Base-by-base conservation (phyloP, 1,140 invertebrate genomes). In the Probaryconus sp. region DNA sequence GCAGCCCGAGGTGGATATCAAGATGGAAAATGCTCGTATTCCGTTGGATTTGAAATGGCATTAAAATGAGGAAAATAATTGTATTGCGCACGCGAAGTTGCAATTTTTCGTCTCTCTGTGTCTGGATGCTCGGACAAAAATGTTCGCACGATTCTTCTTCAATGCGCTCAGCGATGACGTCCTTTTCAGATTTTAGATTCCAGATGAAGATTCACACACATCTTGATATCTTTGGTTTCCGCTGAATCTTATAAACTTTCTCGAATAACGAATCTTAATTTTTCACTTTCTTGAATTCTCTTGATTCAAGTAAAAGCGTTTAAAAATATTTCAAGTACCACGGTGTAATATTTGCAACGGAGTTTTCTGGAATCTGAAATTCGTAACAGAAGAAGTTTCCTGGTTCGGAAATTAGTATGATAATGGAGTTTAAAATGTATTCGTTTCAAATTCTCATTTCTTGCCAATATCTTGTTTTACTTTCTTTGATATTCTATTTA, bases 341-440 rank as follows among this genome's bases (percentile, higher is more conserved):
- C 21, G 11, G 20, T 18, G n/a, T 17, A 42, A 26, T 45, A 28
- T 2, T 30, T n/a, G 9, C 20, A n/a, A n/a, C n/a, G n/a, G n/a
- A n/a, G n/a, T n/a, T n/a, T n/a, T n/a, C n/a, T n/a, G n/a, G n/a
- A n/a, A n/a, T n/a, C n/a, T 31, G 26, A 16, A 30, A 31, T 47
- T 30, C 4, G 5, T 10, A 9, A 14, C 14, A 43, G 6, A 31
- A 24, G 11, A 21, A 38, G 13, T 13, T 37, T 17, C 38, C 56
- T 50, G 42, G 31, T 33, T 33, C 48, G 13, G 42, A 48, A 53
- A 68, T 67, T 58, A 67, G 43, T 65, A 76, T 71, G 63, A 80
- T 85, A 85, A 85, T 85, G 71, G 47, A 38, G 48, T 82, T 83
- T 78, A 78, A 80, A 80, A 81, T 76, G 72, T 75, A 80, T 80